Percentiles rank a stretch among this genome's conserved stretches.
Conservation (phyloP, 2,888 invertebrate genomes). For the Caradrina clavipalpis region DNA sequence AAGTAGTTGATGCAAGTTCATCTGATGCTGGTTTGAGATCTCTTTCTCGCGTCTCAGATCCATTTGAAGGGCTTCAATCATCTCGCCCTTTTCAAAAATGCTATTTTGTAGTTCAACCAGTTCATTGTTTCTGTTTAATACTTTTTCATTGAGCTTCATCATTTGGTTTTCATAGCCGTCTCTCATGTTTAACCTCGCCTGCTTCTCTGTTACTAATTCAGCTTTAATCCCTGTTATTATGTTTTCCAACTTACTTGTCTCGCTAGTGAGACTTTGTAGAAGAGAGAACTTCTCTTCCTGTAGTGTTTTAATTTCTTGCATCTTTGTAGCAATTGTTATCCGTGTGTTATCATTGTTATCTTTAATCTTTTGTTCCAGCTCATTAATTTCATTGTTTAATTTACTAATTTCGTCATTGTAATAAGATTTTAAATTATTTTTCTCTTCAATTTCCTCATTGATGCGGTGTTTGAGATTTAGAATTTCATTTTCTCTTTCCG, state of each 20-base stretch:
- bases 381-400: conserved; percentile 82
- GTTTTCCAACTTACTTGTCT: conserved; percentile 78
- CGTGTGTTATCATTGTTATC: conserved; percentile 75
- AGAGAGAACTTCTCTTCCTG: conserved; percentile 84
- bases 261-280: conserved; percentile 78
- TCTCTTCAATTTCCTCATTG: conserved; percentile 82
- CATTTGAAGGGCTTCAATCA: conserved; percentile 77
- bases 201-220: conserved; percentile 78
- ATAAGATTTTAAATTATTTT: conserved; percentile 74
- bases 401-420: conserved; percentile 78
- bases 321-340: conserved; percentile 75
- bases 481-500: conserved; percentile 79
- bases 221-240: conserved; percentile 73
- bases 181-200: conserved; percentile 75
- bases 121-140: conserved; percentile 84
- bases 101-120: conserved; percentile 83
- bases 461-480: conserved; percentile 80
- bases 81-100: conserved; percentile 79
- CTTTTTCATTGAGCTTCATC: conserved; percentile 85
- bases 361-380: conserved; percentile 80
- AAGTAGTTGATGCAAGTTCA: conserved; percentile 68
- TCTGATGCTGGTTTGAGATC: conserved; percentile 71
- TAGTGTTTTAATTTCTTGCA: conserved; percentile 80
- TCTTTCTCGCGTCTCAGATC: conserved; percentile 78
- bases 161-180: conserved; percentile 81